A percentile compares a stretch with the other conserved stretches of the same genome.
These are phyloP conservation scores for Hyperopisus bebe DNA, from an alignment of 2,113 vertebrate genomes.

Conservation along the genomic window DNA sequence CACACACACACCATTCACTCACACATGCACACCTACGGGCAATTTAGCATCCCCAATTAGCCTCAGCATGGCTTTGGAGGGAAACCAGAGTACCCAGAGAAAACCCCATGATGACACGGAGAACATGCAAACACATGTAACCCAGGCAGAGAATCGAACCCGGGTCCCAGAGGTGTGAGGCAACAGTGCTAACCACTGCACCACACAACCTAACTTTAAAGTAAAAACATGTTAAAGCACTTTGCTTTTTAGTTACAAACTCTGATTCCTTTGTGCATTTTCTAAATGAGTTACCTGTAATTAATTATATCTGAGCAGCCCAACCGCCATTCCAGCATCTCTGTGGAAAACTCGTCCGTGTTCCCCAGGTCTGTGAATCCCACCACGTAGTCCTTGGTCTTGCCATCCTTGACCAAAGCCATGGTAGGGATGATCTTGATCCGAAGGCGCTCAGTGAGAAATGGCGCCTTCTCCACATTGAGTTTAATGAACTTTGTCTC, in stretches of 20 bases:
- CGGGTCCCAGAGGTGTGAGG: no score
- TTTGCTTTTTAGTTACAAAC: neutral
- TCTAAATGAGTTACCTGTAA: conserved; percentile 73
- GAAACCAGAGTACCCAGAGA: no score
- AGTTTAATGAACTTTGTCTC: conserved; percentile 97
- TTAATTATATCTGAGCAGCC: conserved; percentile 82
- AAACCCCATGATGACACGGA: no score
- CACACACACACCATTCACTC: no score
- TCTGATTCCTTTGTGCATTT: neutral
- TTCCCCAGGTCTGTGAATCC: conserved; percentile 91
- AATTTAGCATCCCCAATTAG: no score
- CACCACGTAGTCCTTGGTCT: conserved; percentile 87
- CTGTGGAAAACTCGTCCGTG: conserved; percentile 90
- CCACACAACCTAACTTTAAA: neutral
- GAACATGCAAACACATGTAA: no score
- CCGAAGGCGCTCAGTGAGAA: conserved; percentile 83
- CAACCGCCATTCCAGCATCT: conserved; percentile 90
- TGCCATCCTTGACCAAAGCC: conserved; percentile 85
- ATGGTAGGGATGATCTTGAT: conserved; percentile 91
- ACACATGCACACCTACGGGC: no score
- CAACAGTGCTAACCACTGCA: no score
- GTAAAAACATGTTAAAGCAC: neutral
- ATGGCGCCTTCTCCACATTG: conserved; percentile 92
- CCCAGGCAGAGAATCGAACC: no score
- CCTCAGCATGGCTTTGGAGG: no score